Conservation (phyloP, 2,113 vertebrate species). For the Orcinus orca region DNA sequence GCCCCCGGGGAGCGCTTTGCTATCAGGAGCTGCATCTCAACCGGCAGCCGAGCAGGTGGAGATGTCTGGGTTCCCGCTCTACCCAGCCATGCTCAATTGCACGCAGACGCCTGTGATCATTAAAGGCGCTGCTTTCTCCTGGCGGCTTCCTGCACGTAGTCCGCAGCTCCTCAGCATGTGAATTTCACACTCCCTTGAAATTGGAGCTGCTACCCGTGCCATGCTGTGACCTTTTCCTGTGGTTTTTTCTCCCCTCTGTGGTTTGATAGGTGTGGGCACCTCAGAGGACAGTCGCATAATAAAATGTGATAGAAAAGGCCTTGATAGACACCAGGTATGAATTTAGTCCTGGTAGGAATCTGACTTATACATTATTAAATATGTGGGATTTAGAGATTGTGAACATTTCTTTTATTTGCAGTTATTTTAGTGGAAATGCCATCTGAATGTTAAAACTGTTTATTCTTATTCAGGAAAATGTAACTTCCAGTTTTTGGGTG, state of each 20-base stretch:
- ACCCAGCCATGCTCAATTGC: constrained; percentile 81
- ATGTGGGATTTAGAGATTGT: not conserved
- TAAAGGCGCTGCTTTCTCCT: constrained; percentile 74
- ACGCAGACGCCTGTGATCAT: constrained; percentile 78
- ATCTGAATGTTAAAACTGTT: not conserved
- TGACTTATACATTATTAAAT: not conserved
- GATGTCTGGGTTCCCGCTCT: constrained; percentile 76
- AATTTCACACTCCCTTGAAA: constrained; percentile 77
- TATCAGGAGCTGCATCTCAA: constrained; percentile 79
- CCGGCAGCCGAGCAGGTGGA: constrained; percentile 40
- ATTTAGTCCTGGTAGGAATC: not conserved
- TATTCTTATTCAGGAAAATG: not conserved
- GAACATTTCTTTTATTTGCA: not conserved
- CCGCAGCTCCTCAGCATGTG: constrained; percentile 68
- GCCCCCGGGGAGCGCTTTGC: constrained; percentile 75
- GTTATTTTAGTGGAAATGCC: not conserved
- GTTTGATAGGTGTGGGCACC: constrained; percentile 38
- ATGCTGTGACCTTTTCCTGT: constrained; percentile 67
- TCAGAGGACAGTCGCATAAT: constrained; percentile 54
- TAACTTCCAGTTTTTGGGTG: not conserved
- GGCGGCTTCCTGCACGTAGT: constrained; percentile 74
- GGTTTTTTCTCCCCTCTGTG: not conserved
- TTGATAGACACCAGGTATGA: constrained; percentile 2
- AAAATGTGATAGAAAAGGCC: constrained; percentile 62
- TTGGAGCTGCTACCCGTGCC: not conserved